Conservation (phyloP, 2,888 invertebrate genomes). For the Leptodirus hochenwartii region DNA sequence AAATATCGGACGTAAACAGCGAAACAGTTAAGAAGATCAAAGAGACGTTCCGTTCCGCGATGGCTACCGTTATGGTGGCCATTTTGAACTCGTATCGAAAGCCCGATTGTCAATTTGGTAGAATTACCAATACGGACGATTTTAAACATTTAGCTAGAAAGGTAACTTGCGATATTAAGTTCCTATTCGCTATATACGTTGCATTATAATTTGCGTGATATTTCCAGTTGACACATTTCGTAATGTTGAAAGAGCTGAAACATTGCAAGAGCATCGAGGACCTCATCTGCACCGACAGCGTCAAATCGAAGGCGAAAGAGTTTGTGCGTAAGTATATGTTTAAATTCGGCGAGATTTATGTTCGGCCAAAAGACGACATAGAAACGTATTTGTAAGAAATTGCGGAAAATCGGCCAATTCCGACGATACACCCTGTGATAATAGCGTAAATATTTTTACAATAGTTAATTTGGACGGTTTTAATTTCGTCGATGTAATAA, state of each 20-base stretch:
- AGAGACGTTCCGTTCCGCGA: constrained; percentile 65
- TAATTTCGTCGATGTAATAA: too few relatives aligned
- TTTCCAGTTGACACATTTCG: constrained; percentile 79
- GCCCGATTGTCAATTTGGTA: constrained; percentile 63
- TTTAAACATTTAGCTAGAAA: constrained; percentile 90
- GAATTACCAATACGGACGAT: constrained; percentile 78
- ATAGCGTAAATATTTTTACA: too few relatives aligned
- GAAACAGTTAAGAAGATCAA: constrained; percentile 53
- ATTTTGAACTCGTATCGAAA: constrained; percentile 79
- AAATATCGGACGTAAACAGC: constrained; percentile 25
- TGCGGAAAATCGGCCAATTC: too few relatives aligned
- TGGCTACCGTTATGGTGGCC: constrained; percentile 68
- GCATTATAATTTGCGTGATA: neutral
- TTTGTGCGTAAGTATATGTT: constrained; percentile 93
- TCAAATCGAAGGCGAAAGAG: constrained; percentile 86
- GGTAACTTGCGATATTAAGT: constrained; percentile 30
- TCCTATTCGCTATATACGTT: neutral
- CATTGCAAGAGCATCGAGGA: constrained; percentile 77
- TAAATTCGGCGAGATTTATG: constrained; percentile 73
- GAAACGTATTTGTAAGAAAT: too few relatives aligned
- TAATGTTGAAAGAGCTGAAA: constrained; percentile 87
- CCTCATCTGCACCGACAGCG: constrained; percentile 73
- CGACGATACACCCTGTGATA: too few relatives aligned
- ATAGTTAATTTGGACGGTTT: too few relatives aligned
- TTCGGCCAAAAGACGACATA: constrained; percentile 46